Base-by-base conservation (phyloP, 2,797 vertebrate species). In the Centropyge bicolor region DNA sequence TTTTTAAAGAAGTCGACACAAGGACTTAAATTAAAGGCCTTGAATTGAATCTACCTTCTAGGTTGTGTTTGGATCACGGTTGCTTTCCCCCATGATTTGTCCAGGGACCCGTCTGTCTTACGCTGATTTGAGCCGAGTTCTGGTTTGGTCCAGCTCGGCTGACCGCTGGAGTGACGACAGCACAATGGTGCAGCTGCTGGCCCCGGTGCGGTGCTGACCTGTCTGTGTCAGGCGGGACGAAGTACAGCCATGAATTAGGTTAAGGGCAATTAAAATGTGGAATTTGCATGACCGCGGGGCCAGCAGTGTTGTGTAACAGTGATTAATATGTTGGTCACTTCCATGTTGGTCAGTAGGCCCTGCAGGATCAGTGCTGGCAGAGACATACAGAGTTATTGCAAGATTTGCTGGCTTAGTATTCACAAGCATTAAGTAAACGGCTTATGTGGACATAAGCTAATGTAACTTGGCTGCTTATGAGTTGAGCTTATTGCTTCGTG, bases 311-410 rank as follows among this genome's bases (percentile, higher is more conserved):
- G 62, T 74, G 74, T 55, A 75, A 66, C 55, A 64, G 76, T 77
- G 81, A 86, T 87, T 78, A 80, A 84, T 82, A 76, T 80, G 40
- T 80, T 80, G 74, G 61, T 78, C 55, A 78, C 63, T 69, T 61
- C 57, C 70, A 82, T 81, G 70, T 80, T 86, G 81, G 87, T 88
- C 86, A 89, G 86, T 89, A 49, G 78, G 76, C 66, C 78, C 60
- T 57, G 74, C 40, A 31, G 82, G 55, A 88, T 84, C 60, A 66
- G 61, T 55, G 60, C 27, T 68, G 62, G 36, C 65, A 78, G 46
- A 65, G 74, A 80, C 76, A 62, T 49, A 49, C 13, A 55, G 64
- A 84, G 82, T 75, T 74, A 74, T 36, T 73, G 45, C 36, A 81
- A 83, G 79, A 86, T 84, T 65, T 83, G 45, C 46, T 76, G 62